These are phyloP conservation scores for Buphagus erythrorhynchus DNA, from an alignment of 2,797 vertebrate genomes.

Conservation along the genomic window DNA sequence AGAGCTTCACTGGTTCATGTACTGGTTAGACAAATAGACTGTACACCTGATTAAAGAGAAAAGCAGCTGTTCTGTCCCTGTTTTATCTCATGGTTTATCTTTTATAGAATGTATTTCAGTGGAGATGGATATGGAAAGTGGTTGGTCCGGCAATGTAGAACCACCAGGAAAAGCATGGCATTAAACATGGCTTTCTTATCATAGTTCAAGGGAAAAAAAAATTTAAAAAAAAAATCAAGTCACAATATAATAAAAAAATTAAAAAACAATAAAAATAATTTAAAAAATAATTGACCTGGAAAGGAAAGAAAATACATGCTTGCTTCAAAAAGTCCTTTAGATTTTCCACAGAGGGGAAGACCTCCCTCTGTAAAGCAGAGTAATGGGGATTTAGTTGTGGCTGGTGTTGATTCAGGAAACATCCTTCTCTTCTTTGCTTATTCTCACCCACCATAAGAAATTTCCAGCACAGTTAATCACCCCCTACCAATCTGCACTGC, in stretches of 20 bases:
- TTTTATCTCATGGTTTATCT: not conserved
- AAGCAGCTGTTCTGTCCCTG: not conserved
- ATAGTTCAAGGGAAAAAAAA: not conserved
- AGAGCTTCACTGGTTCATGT: not conserved
- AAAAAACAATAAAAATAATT: too few species aligned
- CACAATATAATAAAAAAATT: not conserved
- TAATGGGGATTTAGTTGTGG: not conserved
- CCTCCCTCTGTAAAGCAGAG: not conserved
- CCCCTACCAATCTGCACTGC: not conserved
- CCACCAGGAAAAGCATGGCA: not conserved
- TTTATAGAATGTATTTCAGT: not conserved
- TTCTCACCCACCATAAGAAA: not conserved
- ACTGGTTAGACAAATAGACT: not conserved
- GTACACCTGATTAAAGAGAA: not conserved
- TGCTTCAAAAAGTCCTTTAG: not conserved
- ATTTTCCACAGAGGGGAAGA: not conserved
- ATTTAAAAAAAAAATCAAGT: not conserved
- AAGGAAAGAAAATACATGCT: not conserved
- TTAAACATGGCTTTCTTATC: not conserved
- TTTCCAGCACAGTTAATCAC: not conserved
- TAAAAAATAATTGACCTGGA: not conserved
- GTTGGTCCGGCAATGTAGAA: not conserved
- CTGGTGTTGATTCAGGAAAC: not conserved
- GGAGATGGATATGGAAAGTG: not conserved
- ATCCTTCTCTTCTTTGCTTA: not conserved